Base-by-base conservation (phyloP, 1,140 invertebrate genomes). In the Arctopsyche grandis region DNA sequence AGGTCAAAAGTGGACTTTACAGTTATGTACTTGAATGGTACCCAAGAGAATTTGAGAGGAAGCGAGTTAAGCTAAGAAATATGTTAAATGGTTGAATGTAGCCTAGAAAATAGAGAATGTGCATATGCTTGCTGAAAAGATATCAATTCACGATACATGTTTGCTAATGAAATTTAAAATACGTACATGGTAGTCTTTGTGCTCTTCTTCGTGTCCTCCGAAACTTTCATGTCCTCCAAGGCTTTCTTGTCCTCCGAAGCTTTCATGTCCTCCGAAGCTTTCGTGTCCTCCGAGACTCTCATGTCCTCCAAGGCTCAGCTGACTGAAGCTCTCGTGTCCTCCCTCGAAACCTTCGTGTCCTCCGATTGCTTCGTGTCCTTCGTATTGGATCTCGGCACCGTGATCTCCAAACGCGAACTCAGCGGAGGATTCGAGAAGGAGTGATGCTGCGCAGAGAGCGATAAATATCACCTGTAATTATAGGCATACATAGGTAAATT, bases 141-240 rank as follows among this genome's bases (percentile, higher is more conserved):
- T n/a, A n/a, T n/a, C n/a, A n/a, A n/a, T n/a, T n/a, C n/a, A n/a
- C n/a, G n/a, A n/a, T n/a, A n/a, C n/a, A 22, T 21, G 19, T 24
- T 22, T 12, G 26, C 10, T 10, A 14, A 69, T 69, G 12, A 5
- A 24, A 21, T 10, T 7, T 22, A n/a, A 22, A n/a, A 26, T 48
- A 60, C 5, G 26, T 58, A 87, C 87, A 80, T 87, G 86, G 80
- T 87, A 87, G 75, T 88, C 87, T 66, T 87, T 16, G 10, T 87
- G 86, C 16, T 85, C 85, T 1, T 87, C 86, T 5, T 88, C 84
- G 9, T 87, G 85, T 69, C 69, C 38, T 19, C 38, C 69, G 22
- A 44, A 46, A 12, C 69, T 71, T 22, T 71, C 69, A 4, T 71
- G 69, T 46, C 69, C 69, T 5, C 66, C 66, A 12, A 26, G 44